phyloP scores from a whole-genome alignment of 2,113 vertebrate genomes.

The Lamprotornis superbus region DNA sequence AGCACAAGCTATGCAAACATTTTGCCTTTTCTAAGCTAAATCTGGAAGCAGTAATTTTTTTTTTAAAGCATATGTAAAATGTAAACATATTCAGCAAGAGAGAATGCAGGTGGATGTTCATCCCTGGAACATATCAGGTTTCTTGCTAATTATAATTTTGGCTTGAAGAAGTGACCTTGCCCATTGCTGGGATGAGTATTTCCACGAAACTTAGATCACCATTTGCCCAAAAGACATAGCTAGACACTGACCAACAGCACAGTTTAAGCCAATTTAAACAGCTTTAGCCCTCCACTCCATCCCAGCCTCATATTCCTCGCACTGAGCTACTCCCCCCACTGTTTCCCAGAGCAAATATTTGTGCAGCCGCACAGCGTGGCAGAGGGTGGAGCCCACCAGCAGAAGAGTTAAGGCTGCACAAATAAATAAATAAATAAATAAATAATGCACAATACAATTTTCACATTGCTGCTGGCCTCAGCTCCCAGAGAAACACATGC shows the following conservation, averaged over 20 bases:
- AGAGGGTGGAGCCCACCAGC: not conserved
- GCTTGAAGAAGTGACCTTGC: not conserved
- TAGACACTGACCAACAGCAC: slow-evolving; percentile 34
- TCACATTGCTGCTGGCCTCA: not conserved
- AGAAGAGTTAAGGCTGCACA: not conserved
- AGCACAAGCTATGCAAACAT: not conserved
- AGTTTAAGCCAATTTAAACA: slow-evolving; percentile 41
- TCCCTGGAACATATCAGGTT: not conserved
- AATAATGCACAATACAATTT: not conserved
- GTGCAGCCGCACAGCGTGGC: not conserved
- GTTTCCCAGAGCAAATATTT: slow-evolving; percentile 41
- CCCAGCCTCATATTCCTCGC: not conserved
- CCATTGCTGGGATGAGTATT: not conserved
- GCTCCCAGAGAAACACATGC: not conserved
- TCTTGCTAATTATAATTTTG: not conserved
- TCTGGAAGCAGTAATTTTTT: not conserved
- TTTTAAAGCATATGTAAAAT: not conserved
- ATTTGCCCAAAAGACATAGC: slow-evolving; percentile 18
- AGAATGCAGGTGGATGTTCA: slow-evolving; percentile 11
- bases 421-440: slow-evolving; percentile 17
- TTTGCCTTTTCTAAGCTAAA: not conserved
- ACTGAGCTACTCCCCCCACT: not conserved
- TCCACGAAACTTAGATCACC: not conserved
- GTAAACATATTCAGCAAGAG: not conserved
- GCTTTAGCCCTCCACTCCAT: not conserved